phyloP scores from a whole-genome alignment of 2,113 vertebrate genomes.

The Eublepharis macularius region DNA sequence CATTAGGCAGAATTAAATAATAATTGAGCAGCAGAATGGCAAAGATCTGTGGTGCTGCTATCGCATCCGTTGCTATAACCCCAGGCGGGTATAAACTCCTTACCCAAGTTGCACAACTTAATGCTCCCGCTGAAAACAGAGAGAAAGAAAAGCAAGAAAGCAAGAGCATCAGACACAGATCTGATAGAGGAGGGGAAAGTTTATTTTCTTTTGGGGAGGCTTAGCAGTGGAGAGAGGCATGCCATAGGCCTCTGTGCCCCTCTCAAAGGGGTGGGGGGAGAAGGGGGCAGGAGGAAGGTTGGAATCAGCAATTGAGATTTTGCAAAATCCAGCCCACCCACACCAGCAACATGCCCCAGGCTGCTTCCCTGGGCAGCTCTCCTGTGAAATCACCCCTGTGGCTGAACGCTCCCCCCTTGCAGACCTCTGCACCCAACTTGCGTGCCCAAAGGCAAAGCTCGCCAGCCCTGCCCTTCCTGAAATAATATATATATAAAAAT shows the following conservation, averaged over 20 bases:
- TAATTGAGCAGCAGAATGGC: conserved; percentile 22
- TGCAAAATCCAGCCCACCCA: neutral
- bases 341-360: neutral
- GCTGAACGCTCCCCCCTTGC: neutral
- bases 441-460: neutral
- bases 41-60: conserved; percentile 6
- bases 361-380: neutral
- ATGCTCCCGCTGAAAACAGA: neutral
- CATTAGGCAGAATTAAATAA: conserved; percentile 37
- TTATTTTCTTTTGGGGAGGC: neutral
- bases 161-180: neutral
- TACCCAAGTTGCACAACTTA: conserved; percentile 8
- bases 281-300: neutral
- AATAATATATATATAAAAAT: no score
- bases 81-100: conserved; percentile 17
- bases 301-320: neutral
- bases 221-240: neutral
- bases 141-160: neutral
- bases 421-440: neutral
- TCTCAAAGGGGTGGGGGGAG: no score
- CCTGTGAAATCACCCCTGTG: neutral
- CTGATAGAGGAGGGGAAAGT: neutral
- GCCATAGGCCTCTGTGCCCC: neutral
- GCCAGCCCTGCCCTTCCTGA: neutral
- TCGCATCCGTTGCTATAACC: conserved; percentile 17